Conservation (phyloP, 1,140 invertebrate genomes). For the Alviniconcha marisindica region DNA sequence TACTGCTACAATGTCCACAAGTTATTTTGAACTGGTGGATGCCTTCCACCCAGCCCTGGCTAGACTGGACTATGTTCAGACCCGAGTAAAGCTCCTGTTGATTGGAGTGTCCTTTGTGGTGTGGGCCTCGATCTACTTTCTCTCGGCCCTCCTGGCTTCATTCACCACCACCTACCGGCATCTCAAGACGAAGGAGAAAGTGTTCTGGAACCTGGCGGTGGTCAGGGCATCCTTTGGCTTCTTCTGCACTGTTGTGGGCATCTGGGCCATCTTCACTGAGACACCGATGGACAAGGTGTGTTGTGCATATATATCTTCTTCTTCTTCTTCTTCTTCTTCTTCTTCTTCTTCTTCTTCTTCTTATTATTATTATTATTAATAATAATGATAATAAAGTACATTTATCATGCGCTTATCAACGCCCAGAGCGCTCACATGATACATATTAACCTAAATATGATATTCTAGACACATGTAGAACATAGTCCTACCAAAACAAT, state of each 20-base stretch:
- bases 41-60: conserved; percentile 59
- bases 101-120: conserved; percentile 54
- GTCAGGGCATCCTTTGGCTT: conserved; percentile 66
- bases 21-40: conserved; percentile 50
- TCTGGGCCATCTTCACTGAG: conserved; percentile 63
- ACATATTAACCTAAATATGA: no score
- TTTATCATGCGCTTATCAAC: no score
- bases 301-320: no score
- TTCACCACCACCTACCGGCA: conserved; percentile 51
- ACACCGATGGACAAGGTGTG: conserved; percentile 53
- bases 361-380: no score
- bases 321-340: no score
- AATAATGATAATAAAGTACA: no score
- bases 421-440: no score
- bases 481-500: no score
- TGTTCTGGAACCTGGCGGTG: conserved; percentile 70
- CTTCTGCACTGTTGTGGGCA: conserved; percentile 59
- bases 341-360: no score
- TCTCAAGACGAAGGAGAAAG: conserved; percentile 66
- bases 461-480: no score
- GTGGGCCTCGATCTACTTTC: conserved; percentile 50
- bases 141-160: conserved; percentile 45
- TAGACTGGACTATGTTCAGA: conserved; percentile 52
- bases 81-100: conserved; percentile 44
- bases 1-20: no score